Evolutionary conservation across 2,888 invertebrate species (phyloP), one percentile per base, ranked within the genome.

Genomic region (Schrankia costaestrigalis): DNA sequence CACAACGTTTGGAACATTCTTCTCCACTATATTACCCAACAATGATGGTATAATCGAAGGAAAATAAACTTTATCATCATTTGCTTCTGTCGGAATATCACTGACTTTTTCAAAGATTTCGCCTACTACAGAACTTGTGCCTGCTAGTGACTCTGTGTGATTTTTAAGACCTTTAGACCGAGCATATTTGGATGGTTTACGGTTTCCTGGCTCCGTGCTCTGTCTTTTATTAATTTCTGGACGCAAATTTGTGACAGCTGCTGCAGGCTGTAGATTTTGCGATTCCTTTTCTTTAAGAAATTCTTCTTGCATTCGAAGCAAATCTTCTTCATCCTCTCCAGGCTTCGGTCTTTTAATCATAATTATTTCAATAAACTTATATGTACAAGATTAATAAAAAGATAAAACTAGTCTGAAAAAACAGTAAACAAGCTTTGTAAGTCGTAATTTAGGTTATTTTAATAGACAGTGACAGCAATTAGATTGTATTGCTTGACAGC

Each of bases 251-350:
- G 90, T 77, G 8, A 92, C 86, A 61, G 90, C 90, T 0, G 93
- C 93, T 0, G 94, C 90, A 2, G 93, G 91, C 39, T 89, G 82
- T 31, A 91, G 72, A 27, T 79, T 78, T 13, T 88, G 84, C 50
- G 90, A 90, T 40, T 89, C 87, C 41, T 89, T 90, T 47, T 91
- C 86, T 22, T 71, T 81, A 11, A 92, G 68, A 65, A 93, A 95
- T 46, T 93, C 92, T 54, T 92, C 90, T 67, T 95, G 94, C 90
- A 94, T 90, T 36, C 89, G 90, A 11, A 95, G 78, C 19, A 95
- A 87, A 62, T 95, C 94, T 9, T 93, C 92, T 56, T 95, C 94
- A 23, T 88, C 90, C 67, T 95, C 95, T 3, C 89, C 89, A 1
- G 90, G 89, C 62, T 91, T 92, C 0, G 94, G 94, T 49, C 94